Percentiles rank a stretch among this genome's conserved stretches.
Evolutionary conservation across 92 coral and sea anemone genomes (phyloP).

Genomic region (Parazoanthus darwini): DNA sequence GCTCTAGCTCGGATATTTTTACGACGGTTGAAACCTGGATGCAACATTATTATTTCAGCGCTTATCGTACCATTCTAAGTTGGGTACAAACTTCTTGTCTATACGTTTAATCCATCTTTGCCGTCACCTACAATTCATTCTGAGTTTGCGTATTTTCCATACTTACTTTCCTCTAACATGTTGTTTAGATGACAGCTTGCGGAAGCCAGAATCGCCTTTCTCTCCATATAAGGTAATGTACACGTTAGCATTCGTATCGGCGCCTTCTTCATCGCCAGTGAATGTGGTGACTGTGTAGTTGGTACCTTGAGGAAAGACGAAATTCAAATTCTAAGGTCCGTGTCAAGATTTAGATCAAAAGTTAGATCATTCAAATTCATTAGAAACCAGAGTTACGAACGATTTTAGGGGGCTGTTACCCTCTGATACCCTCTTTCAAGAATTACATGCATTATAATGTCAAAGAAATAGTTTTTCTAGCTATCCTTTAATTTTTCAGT

Average conservation of each 20-base stretch:
- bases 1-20: too few species aligned
- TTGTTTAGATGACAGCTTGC: slow-evolving; percentile 73
- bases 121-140: too few species aligned
- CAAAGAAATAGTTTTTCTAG: not conserved
- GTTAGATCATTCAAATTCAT: not conserved
- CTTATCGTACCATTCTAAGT: too few species aligned
- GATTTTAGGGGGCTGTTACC: too few species aligned
- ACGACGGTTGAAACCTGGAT: too few species aligned
- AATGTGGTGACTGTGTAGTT: slow-evolving; percentile 88
- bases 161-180: slow-evolving; percentile 84
- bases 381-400: too few species aligned
- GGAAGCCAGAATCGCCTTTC: slow-evolving; percentile 97
- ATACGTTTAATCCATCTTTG: not conserved
- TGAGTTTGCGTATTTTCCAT: not conserved
- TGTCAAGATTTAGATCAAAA: too few species aligned
- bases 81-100: not conserved
- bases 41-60: too few species aligned
- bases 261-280: slow-evolving; percentile 89
- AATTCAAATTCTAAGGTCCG: not conserved
- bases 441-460: not conserved
- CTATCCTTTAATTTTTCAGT: not conserved
- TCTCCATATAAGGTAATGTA: slow-evolving; percentile 94
- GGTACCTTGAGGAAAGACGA: slow-evolving; percentile 58
- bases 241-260: slow-evolving; percentile 91
- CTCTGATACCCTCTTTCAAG: not conserved